Evolutionary conservation across 2,797 vertebrate species (phyloP).

Genomic region (Galagoides demidoff): DNA sequence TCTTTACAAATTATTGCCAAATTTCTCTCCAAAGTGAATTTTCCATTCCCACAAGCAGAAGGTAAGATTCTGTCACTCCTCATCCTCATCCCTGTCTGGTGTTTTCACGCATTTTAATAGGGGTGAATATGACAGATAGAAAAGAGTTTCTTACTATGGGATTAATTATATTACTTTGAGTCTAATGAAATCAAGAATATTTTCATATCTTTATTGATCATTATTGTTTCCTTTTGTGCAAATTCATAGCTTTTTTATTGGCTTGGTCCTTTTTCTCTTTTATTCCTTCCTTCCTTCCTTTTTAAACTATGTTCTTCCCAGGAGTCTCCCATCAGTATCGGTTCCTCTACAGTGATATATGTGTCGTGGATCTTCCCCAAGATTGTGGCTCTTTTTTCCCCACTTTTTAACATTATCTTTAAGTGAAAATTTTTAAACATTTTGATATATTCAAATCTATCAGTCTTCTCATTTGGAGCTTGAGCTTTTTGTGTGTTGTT

Average conservation of each 20-base stretch:
- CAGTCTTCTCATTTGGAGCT: background rate
- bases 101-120: background rate
- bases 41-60: background rate
- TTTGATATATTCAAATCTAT: background rate
- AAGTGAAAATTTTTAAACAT: background rate
- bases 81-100: background rate
- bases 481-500: background rate
- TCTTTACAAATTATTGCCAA: background rate
- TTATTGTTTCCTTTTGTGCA: background rate
- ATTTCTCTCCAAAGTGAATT: slow-evolving; percentile 1
- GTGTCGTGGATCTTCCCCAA: background rate
- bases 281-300: background rate
- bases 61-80: background rate
- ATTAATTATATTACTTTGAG: background rate
- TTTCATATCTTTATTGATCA: slow-evolving; percentile 32
- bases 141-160: background rate
- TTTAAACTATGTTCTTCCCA: background rate
- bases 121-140: background rate
- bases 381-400: background rate
- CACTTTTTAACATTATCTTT: background rate
- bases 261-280: background rate
- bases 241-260: background rate
- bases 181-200: background rate
- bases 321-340: background rate
- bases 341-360: background rate